A percentile compares a stretch with the other conserved stretches of the same genome.
These are phyloP conservation scores for Tricholauxania praeusta DNA, from an alignment of 2,888 invertebrate genomes.

Conservation along the genomic window DNA sequence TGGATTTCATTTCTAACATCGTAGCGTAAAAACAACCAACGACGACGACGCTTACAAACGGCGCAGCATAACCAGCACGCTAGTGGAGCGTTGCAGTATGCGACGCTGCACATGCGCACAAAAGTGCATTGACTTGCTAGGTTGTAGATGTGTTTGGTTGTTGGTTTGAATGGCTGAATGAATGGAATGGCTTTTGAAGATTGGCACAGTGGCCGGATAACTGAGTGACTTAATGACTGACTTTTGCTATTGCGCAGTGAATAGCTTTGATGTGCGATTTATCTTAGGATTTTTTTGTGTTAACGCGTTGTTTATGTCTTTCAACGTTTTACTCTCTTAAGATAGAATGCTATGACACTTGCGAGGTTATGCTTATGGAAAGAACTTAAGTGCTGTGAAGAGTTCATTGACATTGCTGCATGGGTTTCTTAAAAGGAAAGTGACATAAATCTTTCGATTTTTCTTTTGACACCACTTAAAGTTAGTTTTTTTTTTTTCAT, in stretches of 20 bases:
- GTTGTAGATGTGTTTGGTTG: neutral
- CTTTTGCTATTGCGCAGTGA: conserved; percentile 48
- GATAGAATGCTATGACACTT: no score
- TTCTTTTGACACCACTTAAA: no score
- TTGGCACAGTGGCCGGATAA: conserved; percentile 64
- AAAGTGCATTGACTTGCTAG: conserved; percentile 45
- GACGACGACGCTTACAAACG: neutral
- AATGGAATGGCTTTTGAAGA: neutral
- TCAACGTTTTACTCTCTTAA: no score
- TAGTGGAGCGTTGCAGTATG: neutral
- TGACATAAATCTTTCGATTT: no score
- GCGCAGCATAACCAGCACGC: neutral
- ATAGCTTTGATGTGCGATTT: conserved; percentile 16
- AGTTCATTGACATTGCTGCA: no score
- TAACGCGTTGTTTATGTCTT: neutral
- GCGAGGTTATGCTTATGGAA: no score
- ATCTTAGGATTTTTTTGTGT: conserved; percentile 1
- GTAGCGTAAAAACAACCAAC: conserved; percentile 1
- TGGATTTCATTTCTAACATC: conserved; percentile 6
- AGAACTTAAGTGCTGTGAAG: no score
- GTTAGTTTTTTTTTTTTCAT: no score
- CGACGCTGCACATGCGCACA: conserved; percentile 25
- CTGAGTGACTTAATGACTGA: conserved; percentile 65
- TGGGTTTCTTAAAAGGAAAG: no score
- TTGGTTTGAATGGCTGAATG: neutral